Base-by-base conservation (phyloP, 2,888 invertebrate genomes). In the Ectropis crepuscularia region DNA sequence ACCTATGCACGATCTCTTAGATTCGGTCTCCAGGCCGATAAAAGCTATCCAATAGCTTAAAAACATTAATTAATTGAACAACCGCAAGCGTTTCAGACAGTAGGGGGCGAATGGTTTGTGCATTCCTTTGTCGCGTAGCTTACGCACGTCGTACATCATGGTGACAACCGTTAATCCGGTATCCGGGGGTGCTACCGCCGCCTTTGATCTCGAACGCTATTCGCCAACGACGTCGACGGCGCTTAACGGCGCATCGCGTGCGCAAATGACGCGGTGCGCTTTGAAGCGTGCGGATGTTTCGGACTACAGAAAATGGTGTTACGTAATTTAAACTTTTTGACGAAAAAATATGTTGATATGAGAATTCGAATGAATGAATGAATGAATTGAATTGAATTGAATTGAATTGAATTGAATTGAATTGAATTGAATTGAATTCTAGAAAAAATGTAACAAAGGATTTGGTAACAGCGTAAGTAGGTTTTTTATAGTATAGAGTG, bases 121-220 rank as follows among this genome's bases (percentile, higher is more conserved):
- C 90, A 90, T 90, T 85, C 88, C 90, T 89, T 89, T 88, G 89
- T 89, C 86, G 86, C 87, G 88, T 90, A 88, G 87, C 90, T 89
- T 89, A 89, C 89, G 90, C 89, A 88, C 90, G 81, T 90, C 91
- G 88, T 92, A 85, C 87, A 90, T 92, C 92, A 92, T 83, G 86
- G 88, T 90, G 92, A 91, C 92, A 91, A 91, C 88, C 91, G 90
- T 91, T 92, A 91, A 91, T 92, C 89, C 89, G 88, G 92, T 89
- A 89, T 92, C 91, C 91, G 90, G 88, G 78, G 73, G 65, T 74
- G 71, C 70, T 87, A 88, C 88, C 73, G 78, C 8, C 9, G 43
- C 53, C 61, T 70, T 64, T 73, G 65, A 66, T 73, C 68, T 75
- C 71, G 73, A 70, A 66, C 60, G 43, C 45, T 55, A 38, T 47